These are phyloP conservation scores for Alloscopus bannaensis DNA, from an alignment of 2,888 invertebrate genomes.

Conservation along the genomic window DNA sequence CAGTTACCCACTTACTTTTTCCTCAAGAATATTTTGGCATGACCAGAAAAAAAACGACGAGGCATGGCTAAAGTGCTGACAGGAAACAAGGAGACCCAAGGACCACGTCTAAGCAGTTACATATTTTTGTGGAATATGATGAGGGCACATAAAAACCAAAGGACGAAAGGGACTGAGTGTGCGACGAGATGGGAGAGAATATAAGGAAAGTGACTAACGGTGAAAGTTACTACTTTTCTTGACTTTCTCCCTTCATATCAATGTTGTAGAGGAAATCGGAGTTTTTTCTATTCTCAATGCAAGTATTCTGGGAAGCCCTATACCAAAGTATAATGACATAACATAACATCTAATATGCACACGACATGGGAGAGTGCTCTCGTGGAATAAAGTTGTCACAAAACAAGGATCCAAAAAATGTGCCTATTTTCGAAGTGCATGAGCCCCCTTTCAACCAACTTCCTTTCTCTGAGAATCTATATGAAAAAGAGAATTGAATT, in stretches of 20 bases:
- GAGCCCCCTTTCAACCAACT: background rate
- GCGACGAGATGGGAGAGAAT: slow-evolving; percentile 29
- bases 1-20: slow-evolving; percentile 37
- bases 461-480: background rate
- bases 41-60: slow-evolving; percentile 32
- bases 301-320: background rate
- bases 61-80: slow-evolving; percentile 55
- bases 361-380: background rate
- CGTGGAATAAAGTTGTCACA: slow-evolving; percentile 27
- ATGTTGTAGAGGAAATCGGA: slow-evolving; percentile 3
- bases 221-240: slow-evolving; percentile 45
- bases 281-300: slow-evolving; percentile 7
- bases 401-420: background rate
- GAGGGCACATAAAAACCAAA: slow-evolving; percentile 48
- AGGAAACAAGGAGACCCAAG: slow-evolving; percentile 54
- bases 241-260: slow-evolving; percentile 27
- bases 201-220: slow-evolving; percentile 21
- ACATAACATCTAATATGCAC: background rate
- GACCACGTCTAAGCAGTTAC: slow-evolving; percentile 53
- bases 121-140: slow-evolving; percentile 60
- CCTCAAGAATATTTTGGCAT: slow-evolving; percentile 34
- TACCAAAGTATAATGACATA: background rate
- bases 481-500: background rate
- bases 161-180: slow-evolving; percentile 34
- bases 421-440: background rate